Conservation (phyloP, 1,140 invertebrate genomes). For the Drosophila prosaltans region DNA sequence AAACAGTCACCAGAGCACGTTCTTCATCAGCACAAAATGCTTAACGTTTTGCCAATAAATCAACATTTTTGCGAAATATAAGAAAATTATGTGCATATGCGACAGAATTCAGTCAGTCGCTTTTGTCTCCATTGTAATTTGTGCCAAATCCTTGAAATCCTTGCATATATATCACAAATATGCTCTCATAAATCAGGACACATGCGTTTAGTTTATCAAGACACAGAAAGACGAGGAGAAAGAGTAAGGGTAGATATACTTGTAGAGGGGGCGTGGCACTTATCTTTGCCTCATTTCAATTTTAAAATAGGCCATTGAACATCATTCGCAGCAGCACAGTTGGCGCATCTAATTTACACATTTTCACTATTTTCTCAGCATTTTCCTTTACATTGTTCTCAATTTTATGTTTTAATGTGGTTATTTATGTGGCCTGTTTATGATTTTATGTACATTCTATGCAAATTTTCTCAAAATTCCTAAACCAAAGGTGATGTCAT, state of each 20-base stretch:
- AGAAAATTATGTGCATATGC: conserved; percentile 73
- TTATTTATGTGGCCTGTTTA: conserved; percentile 71
- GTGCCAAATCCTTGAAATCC: conserved; percentile 75
- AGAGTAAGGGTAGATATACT: not conserved
- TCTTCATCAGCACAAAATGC: conserved; percentile 19
- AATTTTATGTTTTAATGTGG: conserved; percentile 64
- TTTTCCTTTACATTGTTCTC: conserved; percentile 42
- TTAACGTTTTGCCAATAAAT: conserved; percentile 76
- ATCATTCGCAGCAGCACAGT: conserved; percentile 44
- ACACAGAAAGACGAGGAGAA: conserved; percentile 1
- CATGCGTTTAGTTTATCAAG: conserved; percentile 48
- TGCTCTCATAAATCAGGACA: conserved; percentile 70
- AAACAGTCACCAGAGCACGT: conserved; percentile 44
- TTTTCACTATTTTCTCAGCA: conserved; percentile 76
- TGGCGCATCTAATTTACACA: conserved; percentile 77
- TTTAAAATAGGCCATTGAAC: conserved; percentile 60
- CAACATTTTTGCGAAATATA: conserved; percentile 61
- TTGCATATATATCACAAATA: conserved; percentile 69
- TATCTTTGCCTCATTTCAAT: conserved; percentile 43
- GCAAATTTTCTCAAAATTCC: conserved; percentile 54
- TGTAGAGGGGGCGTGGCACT: conserved; percentile 21
- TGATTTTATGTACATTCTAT: conserved; percentile 79
- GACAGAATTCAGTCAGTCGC: conserved; percentile 33
- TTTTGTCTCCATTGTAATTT: conserved; percentile 65
- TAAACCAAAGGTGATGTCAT: conserved; percentile 72